Conservation (phyloP, 2,797 vertebrate genomes). For the Sebastes matsubarae region DNA sequence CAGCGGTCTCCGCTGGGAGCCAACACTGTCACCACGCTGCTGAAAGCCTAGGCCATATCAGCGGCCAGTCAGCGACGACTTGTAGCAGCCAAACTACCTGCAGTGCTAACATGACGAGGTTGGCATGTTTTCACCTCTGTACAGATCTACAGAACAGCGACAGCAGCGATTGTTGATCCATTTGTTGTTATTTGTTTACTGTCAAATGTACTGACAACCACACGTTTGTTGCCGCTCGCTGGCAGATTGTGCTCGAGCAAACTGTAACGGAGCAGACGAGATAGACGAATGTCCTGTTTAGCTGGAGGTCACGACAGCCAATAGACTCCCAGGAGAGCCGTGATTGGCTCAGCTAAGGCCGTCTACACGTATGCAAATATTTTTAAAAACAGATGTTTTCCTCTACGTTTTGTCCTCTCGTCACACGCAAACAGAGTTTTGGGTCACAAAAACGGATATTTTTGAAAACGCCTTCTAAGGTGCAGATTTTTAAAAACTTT, state of each 20-base stretch:
- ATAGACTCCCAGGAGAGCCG: background rate
- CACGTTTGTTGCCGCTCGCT: background rate
- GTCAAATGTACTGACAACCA: background rate
- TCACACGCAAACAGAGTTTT: no score
- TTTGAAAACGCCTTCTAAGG: no score
- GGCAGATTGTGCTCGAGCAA: background rate
- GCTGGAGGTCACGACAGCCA: background rate
- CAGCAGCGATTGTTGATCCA: background rate
- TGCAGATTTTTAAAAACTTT: no score
- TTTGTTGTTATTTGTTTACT: background rate
- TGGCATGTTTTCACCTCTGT: background rate
- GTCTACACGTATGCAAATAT: no score
- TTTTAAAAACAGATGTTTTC: no score
- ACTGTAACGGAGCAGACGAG: background rate
- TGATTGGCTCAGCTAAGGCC: background rate
- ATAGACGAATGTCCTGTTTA: background rate
- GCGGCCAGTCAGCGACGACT: background rate
- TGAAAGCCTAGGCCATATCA: no score
- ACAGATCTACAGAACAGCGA: background rate
- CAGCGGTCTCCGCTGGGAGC: no score
- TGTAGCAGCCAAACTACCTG: background rate
- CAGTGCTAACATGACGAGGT: background rate
- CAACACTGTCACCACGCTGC: no score
- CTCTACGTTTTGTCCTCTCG: no score
- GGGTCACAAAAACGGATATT: no score